These are phyloP conservation scores for Drosophila tristis DNA, from an alignment of 1,140 invertebrate genomes.

Conservation along the genomic window DNA sequence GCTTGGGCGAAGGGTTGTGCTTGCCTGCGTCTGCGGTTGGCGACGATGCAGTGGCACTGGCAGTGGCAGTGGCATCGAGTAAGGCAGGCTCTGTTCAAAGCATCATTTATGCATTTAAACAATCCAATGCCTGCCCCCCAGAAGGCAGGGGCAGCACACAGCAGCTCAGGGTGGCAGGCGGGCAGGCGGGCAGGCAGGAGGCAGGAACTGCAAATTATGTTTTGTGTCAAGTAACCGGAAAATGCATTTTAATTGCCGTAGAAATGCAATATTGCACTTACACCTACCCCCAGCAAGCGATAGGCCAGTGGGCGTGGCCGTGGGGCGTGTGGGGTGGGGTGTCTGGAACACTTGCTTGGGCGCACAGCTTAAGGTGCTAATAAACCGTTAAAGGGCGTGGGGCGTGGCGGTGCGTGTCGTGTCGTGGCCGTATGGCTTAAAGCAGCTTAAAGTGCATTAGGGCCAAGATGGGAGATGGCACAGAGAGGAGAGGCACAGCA, in stretches of 20 bases:
- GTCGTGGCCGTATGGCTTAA: background rate
- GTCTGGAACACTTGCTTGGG: background rate
- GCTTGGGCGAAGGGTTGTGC: slow-evolving; percentile 14
- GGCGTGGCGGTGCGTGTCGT: background rate
- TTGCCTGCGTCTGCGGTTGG: slow-evolving; percentile 73
- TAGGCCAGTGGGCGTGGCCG: background rate
- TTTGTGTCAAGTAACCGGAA: slow-evolving; percentile 84
- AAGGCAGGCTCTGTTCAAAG: slow-evolving; percentile 48
- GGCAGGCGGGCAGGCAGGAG: background rate
- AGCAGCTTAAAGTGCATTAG: slow-evolving; percentile 31
- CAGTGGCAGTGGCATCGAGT: slow-evolving; percentile 39
- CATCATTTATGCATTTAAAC: slow-evolving; percentile 73
- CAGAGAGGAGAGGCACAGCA: slow-evolving; percentile 13
- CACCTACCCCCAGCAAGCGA: background rate
- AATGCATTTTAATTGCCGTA: slow-evolving; percentile 83
- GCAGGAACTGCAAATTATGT: slow-evolving; percentile 79
- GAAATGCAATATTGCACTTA: slow-evolving; percentile 76
- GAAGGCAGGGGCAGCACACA: background rate
- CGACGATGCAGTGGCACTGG: slow-evolving; percentile 28
- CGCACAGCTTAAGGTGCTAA: slow-evolving; percentile 48
- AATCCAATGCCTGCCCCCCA: slow-evolving; percentile 48
- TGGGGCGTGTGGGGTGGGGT: background rate
- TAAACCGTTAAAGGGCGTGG: slow-evolving; percentile 52
- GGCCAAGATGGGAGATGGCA: background rate
- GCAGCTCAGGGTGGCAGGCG: slow-evolving; percentile 6